Evolutionary conservation across 2,888 invertebrate genomes (phyloP).

Genomic region (Drosophila formosana): DNA sequence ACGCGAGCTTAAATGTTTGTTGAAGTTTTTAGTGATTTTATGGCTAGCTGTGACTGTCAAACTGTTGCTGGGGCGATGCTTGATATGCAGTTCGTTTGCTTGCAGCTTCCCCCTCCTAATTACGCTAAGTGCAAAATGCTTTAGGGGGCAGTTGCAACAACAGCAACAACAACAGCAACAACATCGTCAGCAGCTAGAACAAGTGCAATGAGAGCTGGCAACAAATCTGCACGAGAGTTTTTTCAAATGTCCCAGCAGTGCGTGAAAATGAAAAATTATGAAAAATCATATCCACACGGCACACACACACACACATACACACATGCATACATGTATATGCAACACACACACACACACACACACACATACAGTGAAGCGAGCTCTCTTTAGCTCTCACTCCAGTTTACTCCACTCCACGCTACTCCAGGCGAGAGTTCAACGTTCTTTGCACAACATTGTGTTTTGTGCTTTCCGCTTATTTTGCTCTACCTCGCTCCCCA

Average conservation of each 20-base stretch:
- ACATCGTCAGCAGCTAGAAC: slow-evolving; percentile 13
- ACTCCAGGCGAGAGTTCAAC: slow-evolving; percentile 68
- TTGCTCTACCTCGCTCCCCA: slow-evolving; percentile 54
- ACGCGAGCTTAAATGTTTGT: slow-evolving; percentile 12
- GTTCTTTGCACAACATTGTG: slow-evolving; percentile 80
- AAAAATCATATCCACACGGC: slow-evolving; percentile 51
- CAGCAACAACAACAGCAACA: slow-evolving; percentile 13
- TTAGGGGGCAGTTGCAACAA: slow-evolving; percentile 24
- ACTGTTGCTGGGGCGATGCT: slow-evolving; percentile 37
- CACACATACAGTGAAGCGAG: slow-evolving; percentile 9
- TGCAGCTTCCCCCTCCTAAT: slow-evolving; percentile 59
- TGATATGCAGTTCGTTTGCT: slow-evolving; percentile 45
- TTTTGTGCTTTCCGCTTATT: slow-evolving; percentile 80
- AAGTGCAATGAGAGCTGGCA: slow-evolving; percentile 45
- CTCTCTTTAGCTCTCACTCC: slow-evolving; percentile 27
- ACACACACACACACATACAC: slow-evolving; percentile 21
- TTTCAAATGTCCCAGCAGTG: slow-evolving; percentile 79
- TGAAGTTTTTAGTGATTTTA: slow-evolving; percentile 17
- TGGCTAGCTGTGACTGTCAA: slow-evolving; percentile 43
- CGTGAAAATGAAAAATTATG: slow-evolving; percentile 80
- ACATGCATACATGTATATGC: slow-evolving; percentile 3
- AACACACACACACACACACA: slow-evolving; percentile 3
- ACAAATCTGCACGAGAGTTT: slow-evolving; percentile 59
- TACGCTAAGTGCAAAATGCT: slow-evolving; percentile 71
- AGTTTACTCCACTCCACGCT: slow-evolving; percentile 22